Base-by-base conservation (phyloP, 2,888 invertebrate genomes). In the Carcina quercana region DNA sequence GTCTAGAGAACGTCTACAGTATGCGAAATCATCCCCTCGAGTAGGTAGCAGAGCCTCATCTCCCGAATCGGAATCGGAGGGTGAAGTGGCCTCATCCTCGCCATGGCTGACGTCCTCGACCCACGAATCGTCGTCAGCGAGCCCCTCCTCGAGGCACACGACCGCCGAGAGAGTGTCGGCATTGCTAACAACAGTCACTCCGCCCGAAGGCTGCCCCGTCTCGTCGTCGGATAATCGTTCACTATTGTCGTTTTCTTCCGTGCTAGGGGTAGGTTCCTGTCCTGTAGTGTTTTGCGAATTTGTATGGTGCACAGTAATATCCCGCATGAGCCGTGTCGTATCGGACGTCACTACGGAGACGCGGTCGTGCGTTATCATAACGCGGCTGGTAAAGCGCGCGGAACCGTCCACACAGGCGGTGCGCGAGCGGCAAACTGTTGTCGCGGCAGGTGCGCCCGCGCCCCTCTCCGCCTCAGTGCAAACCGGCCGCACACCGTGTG, bases 81-180 rank as follows among this genome's bases (percentile, higher is more conserved):
- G 87, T 21, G 88, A 88, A n/a, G 86, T 87, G 42, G 79, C 86
- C 45, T 91, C 92, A 49, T 91, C 92, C 42, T 92, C 92, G 56
- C 91, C 91, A 65, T 92, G 90, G 53, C 93, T 93, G 42, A 93
- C 86, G 67, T 95, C 94, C 72, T 95, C 95, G 42, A 95, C 94
- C 95, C 95, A 95, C 40, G 94, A 94, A 66, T 95, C 95, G 71
- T 95, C 94, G 61, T 95, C 95, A 30, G 95, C 94, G 35, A 94
- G 80, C 43, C 94, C 94, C 76, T 95, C 94, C 72, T 94, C 94
- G 43, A 94, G 87, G 53, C 90, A 90, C 40, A 91, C 88, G 32
- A 89, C 88, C 30, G 90, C 89, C 45, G 90, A 90, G 63, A 90
- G 83, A 53, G 90, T 90, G 65, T 89, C 88, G 60, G 86, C 86